These are phyloP conservation scores for Coturnix japonica DNA, from an alignment of 2,113 vertebrate genomes.

Conservation along the genomic window DNA sequence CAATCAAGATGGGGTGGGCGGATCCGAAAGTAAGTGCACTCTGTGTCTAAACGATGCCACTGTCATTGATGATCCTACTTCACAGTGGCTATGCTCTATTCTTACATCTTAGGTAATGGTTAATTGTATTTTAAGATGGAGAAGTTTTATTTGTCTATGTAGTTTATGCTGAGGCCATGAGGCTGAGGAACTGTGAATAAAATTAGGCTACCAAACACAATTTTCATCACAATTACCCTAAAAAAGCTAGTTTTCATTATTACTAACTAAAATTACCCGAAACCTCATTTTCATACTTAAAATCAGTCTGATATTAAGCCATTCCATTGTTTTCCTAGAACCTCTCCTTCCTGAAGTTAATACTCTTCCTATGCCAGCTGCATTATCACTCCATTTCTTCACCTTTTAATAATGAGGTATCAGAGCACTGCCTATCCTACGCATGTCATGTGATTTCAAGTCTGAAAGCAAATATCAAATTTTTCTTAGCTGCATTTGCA, in stretches of 20 bases:
- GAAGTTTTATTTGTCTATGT: neutral
- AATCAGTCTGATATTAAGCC: neutral
- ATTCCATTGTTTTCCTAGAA: neutral
- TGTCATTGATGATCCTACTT: neutral
- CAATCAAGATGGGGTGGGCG: neutral
- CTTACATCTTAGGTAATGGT: neutral
- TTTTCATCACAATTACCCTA: neutral
- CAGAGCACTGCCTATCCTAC: neutral
- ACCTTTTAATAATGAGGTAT: neutral
- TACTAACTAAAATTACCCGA: neutral
- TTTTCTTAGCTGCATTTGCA: conserved; percentile 25
- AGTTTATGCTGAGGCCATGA: neutral
- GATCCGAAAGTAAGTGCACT: neutral
- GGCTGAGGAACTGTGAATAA: neutral
- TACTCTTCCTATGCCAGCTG: neutral
- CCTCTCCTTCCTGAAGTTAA: neutral
- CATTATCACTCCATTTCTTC: neutral
- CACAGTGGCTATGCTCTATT: neutral
- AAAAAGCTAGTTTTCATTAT: neutral
- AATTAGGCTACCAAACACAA: neutral
- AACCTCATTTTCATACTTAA: neutral
- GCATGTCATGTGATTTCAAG: neutral
- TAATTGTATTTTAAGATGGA: neutral
- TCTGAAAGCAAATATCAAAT: neutral
- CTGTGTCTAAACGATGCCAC: neutral